Evolutionary conservation across 2,797 vertebrate species (phyloP), one percentile per base, ranked within the genome.

Genomic region (Enteromius anoplus): DNA sequence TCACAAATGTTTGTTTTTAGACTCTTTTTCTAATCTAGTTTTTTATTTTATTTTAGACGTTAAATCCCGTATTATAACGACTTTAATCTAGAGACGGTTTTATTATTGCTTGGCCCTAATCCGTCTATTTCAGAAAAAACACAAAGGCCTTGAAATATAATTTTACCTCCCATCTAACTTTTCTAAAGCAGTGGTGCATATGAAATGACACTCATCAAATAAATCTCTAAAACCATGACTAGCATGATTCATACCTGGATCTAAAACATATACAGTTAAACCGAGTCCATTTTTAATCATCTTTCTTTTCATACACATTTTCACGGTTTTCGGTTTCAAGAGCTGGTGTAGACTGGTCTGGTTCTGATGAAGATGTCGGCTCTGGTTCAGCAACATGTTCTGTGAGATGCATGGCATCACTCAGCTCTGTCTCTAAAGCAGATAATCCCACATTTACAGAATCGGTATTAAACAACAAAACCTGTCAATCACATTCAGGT

Each of bases 381-480:
- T 80, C 66, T 19, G 29, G 19, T 71, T 47, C 83, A 53, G 82
- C 23, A 72, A 6, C 49, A 14, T n/a, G 47, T 11, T 80, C 62
- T 23, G 55, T 21, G 58, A 77, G 60, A 45, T 72, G 62, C 1
- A 40, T 45, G 45, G 29, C n/a, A 40, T 87, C 86, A 32, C 45
- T 14, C 15, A 45, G 65, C 29, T 86, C 83, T 1, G 2, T 32
- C 12, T 86, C 86, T 82, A 58, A 81, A 49, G 34, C 49, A 49
- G 77, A 81, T 11, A 84, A 37, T 60, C 79, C 82, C 83, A 87
- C 72, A 69, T 85, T 76, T 26, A 83, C 83, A 77, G 86, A 86
- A 21, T 88, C 87, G 86, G 80, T 17, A 65, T 40, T 26, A 81
- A 45, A 80, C 11, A 85, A n/a, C 53, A 62, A 26, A 19, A 10